A percentile compares a stretch with the other conserved stretches of the same genome.
Conservation (phyloP, 2,113 vertebrate genomes). For the Vidua macroura region DNA sequence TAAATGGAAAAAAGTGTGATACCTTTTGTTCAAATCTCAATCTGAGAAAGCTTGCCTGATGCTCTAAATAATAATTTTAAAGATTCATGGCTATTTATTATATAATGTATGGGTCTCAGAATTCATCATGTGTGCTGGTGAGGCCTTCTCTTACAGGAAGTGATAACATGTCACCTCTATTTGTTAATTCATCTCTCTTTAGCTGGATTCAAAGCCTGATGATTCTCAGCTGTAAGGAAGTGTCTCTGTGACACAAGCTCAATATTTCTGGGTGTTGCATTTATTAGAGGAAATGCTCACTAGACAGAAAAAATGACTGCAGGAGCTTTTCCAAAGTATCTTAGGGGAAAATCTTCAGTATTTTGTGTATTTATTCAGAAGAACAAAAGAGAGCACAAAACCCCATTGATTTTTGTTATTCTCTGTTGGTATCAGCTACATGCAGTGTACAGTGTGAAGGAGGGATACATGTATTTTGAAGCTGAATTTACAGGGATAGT, state of each 20-base stretch:
- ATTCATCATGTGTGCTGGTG: neutral
- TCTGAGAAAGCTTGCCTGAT: neutral
- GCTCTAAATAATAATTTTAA: neutral
- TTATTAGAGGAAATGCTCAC: conserved; percentile 2
- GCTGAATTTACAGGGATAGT: neutral
- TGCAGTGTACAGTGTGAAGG: neutral
- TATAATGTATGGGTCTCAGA: neutral
- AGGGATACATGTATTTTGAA: neutral
- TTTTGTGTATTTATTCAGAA: neutral
- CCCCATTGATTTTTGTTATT: neutral
- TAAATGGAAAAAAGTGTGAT: neutral
- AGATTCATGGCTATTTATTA: neutral
- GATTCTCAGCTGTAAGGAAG: conserved; percentile 8
- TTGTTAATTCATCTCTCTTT: neutral
- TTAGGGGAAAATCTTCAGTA: neutral
- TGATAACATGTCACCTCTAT: neutral
- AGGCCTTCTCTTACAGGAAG: neutral
- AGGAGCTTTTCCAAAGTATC: neutral
- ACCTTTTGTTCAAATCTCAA: neutral
- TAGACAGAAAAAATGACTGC: neutral
- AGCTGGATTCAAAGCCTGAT: conserved; percentile 3
- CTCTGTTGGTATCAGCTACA: neutral
- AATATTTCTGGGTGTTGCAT: neutral
- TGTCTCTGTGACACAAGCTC: neutral
- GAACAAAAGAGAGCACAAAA: neutral